Base-by-base conservation (phyloP, 2,113 vertebrate genomes). In the Cervus canadensis region DNA sequence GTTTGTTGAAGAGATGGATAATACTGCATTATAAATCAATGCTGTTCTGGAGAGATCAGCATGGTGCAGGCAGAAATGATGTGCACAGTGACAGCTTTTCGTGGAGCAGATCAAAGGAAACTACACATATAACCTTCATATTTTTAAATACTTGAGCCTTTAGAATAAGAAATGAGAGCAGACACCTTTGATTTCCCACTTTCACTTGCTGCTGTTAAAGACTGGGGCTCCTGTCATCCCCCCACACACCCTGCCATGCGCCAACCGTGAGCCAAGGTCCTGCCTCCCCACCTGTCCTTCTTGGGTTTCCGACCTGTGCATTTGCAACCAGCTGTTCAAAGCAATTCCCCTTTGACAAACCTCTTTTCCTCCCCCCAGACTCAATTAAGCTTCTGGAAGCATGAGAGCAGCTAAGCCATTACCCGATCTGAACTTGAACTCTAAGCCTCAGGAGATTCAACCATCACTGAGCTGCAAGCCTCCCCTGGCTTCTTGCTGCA, bases 381-480 rank as follows among this genome's bases (percentile, higher is more conserved):
- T 96, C 82, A 87, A 85, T 96, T 96, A 94, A 94, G 57, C 87
- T 67, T 76, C 71, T 82, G 82, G 71, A 96, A 97, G 89, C 82
- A 79, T 93, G 40, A 89, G 95, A 97, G 54, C 45, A 96, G 52
- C 26, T 60, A 89, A 97, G 50, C 48, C 6, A 15, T 91, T 95
- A 93, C 67, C 45, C 1, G 15, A 89, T 92, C 82, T 95, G 94
- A 98, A 97, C 91, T 91, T 94, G 95, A 98, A 97, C 96, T 79
- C 88, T 62, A 93, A 94, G 86, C 86, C 96, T 93, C 88, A 50
- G 26, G 91, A 95, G 98, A 87, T 91, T 95, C 78, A 81, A 92
- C 50, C 60, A 64, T 95, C 85, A 59, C 85, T 90, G 90, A 97
- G 71, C n/a, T 25, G 71, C 82, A 89, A 83, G 76, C 0, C 36